Evolutionary conservation across 2,113 vertebrate genomes (phyloP), one percentile per base, ranked within the genome.

Genomic region (Colaptes auratus): DNA sequence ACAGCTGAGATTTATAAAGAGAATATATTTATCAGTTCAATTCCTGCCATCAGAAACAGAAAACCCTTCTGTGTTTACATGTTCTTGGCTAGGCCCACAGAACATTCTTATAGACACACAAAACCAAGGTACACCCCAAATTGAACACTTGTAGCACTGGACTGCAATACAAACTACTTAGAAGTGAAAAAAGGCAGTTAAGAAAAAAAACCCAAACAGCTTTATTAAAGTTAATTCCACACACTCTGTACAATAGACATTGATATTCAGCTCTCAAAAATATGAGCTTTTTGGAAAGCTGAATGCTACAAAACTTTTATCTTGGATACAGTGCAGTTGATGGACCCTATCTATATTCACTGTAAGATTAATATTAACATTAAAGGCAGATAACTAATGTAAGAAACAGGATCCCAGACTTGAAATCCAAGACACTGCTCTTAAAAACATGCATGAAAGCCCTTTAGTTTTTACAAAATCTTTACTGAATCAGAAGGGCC

Each of bases 251-350:
- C 4, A 56, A 30, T 39, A 46, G 70, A 80, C 21, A 60, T 1
- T 39, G 23, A 28, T 3, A 56, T 2, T 15, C 12, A 75, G 50
- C 14, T 87, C 50, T 30, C 25, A 66, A 46, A 85, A 79, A 36
- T 2, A 66, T 0, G 0, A 52, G 42, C 5, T 15, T 80, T 80
- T 36, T 52, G 14, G 31, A 64, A 71, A 55, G 52, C 2, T 52
- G 24, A 94, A 90, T 17, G 25, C 27, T 39, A 58, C 8, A 56
- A 73, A 89, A 61, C 25, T 18, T 58, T 80, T 36, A 66, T 65
- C 36, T 65, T 28, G 28, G 23, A 42, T 33, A 72, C 9, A 59
- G 24, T 31, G 31, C n/a, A 66, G 46, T 2, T 73, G 50, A 79
- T 15, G 72, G 58, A 53, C 4, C 4, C 12, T 35, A 5, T 16